Evolutionary conservation across 2,797 vertebrate genomes (phyloP).

Genomic region (Hipposideros larvatus): DNA sequence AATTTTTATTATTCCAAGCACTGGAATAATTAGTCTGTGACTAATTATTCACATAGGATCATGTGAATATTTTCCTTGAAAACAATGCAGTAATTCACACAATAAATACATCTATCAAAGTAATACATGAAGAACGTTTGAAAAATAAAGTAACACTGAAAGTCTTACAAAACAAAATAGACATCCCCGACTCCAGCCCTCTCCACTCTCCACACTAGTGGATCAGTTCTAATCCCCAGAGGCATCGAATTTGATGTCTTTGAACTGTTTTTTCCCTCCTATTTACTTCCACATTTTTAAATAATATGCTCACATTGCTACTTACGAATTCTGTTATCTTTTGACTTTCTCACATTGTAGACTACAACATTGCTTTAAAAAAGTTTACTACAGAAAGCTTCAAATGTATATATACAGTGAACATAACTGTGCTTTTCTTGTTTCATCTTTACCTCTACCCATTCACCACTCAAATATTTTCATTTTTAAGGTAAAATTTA

Average conservation of each 20-base stretch:
- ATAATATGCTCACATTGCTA: neutral
- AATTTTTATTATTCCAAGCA: conserved; percentile 35
- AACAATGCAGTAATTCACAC: conserved; percentile 40
- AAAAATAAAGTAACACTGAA: neutral
- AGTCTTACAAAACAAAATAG: neutral
- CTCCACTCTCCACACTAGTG: neutral
- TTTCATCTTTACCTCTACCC: neutral
- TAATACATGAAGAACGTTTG: neutral
- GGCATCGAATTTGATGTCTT: neutral
- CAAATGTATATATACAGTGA: neutral
- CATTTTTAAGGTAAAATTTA: conserved; percentile 44
- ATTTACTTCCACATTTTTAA: conserved; percentile 26
- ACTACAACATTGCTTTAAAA: neutral
- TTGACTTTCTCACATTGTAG: neutral
- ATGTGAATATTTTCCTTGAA: neutral
- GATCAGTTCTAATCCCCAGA: neutral
- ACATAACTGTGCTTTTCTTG: neutral
- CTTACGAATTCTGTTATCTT: neutral
- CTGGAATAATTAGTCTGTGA: neutral
- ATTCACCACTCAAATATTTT: neutral
- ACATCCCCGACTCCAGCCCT: neutral
- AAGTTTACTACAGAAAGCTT: neutral
- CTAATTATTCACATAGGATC: conserved; percentile 14
- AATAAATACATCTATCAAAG: conserved; percentile 35
- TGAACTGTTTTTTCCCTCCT: neutral